Evolutionary conservation across 2,888 invertebrate genomes (phyloP), one percentile per base, ranked within the genome.

Genomic region (Chloroclystis v-ata): DNA sequence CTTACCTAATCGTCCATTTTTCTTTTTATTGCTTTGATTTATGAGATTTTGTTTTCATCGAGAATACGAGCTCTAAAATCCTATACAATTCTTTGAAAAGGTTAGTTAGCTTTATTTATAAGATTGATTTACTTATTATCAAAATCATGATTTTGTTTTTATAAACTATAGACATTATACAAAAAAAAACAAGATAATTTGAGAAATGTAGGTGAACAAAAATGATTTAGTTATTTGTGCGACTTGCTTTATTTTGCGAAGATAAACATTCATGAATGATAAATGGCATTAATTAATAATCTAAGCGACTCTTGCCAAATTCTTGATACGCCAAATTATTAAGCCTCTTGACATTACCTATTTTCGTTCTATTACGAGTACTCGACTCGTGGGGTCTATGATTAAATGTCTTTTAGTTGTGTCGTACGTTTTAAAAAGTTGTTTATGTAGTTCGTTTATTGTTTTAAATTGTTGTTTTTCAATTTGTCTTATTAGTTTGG

Each of bases 361-460:
- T 51, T 42, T 49, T 43, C 43, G 62, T 63, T 61, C 60, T 63
- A 48, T 54, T 28, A 40, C n/a, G n/a, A n/a, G n/a, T n/a, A n/a
- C n/a, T n/a, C n/a, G n/a, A n/a, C 48, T 54, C 53, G 4, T 16
- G 32, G 16, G 20, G 16, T 33, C 20, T 33, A 33, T 33, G 10
- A 2, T 14, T 64, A 61, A 60, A 61, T 59, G 52, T 60, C n/a
- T 5, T 20, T 4, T 20, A 20, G 20, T 20, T 20, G 2, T 20
- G 3, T 20, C 3, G 20, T 5, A 20, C 5, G 5, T 20, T 20
- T 5, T 5, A 4, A 2, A 20, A 20, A 20, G 2, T 4, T 20
- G 20, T 20, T 20, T 5, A 20, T 73, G 75, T 69, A 55, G 65
- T 72, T 71, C 74, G 73, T 76, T 73, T 75, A 75, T 70, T 67